Percentiles rank a stretch among this genome's conserved stretches.
Conservation (phyloP, 2,113 vertebrate genomes). For the Megatriorchis doriae region DNA sequence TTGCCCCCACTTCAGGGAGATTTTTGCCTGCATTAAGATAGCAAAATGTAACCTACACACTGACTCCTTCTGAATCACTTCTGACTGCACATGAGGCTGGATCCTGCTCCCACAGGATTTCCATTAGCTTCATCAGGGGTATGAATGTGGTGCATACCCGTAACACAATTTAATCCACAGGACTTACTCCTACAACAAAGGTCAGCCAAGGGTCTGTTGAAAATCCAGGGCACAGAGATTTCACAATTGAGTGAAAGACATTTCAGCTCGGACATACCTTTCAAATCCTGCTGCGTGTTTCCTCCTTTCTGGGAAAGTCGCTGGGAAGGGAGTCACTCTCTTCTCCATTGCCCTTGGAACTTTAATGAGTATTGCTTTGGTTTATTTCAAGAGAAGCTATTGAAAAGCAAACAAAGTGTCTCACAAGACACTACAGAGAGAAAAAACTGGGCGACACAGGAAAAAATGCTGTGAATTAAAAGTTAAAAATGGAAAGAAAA, state of each 20-base stretch:
- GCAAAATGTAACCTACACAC: background rate
- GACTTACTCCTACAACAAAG: background rate
- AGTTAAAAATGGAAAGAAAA: constrained; percentile 42
- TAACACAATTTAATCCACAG: background rate
- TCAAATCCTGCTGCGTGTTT: constrained; percentile 50
- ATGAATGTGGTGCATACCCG: background rate
- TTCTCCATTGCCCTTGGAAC: constrained; percentile 73
- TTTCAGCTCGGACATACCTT: constrained; percentile 74
- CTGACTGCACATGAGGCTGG: background rate
- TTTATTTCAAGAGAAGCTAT: constrained; percentile 78
- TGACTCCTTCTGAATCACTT: background rate
- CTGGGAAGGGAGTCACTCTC: constrained; percentile 56
- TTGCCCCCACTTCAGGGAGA: background rate
- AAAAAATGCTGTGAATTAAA: constrained; percentile 62
- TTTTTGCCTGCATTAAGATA: background rate
- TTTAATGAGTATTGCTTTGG: constrained; percentile 79
- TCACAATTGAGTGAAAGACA: constrained; percentile 34
- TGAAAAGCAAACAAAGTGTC: constrained; percentile 77
- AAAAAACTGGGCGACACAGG: constrained; percentile 58
- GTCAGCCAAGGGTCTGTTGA: background rate
- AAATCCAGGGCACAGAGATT: constrained; percentile 38
- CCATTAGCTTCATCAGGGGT: background rate
- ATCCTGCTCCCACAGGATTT: background rate
- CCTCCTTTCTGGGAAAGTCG: constrained; percentile 62
- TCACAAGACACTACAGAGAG: constrained; percentile 66